Conservation (phyloP, 1,140 invertebrate genomes). For the Notospermus geniculatus region DNA sequence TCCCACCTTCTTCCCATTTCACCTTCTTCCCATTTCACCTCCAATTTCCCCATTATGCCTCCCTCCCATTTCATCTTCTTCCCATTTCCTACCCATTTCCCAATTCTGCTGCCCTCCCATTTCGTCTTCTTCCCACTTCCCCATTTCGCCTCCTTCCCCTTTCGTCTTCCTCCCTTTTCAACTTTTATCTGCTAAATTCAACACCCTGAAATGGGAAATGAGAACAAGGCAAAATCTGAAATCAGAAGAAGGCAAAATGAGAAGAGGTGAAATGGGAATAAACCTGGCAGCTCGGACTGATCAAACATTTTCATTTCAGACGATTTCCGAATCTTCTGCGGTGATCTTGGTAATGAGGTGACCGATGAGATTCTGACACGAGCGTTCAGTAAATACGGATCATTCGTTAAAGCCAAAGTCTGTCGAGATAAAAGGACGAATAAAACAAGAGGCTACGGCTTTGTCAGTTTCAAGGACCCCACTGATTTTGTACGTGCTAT, state of each 20-base stretch:
- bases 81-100: too few species aligned
- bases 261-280: too few species aligned
- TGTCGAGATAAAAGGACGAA: conserved; percentile 94
- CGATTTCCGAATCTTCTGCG: conserved; percentile 98
- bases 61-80: too few species aligned
- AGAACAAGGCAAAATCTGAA: too few species aligned
- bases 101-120: too few species aligned
- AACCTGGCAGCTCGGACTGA: neutral
- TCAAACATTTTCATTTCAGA: conserved; percentile 60
- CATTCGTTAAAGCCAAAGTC: conserved; percentile 93
- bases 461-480: conserved; percentile 97
- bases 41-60: too few species aligned
- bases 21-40: neutral
- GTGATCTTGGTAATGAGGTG: conserved; percentile 98
- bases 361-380: conserved; percentile 92
- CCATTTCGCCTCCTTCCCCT: too few species aligned
- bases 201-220: too few species aligned
- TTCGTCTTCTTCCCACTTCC: too few species aligned
- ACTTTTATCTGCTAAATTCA: too few species aligned
- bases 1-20: neutral
- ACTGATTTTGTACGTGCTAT: conserved; percentile 97
- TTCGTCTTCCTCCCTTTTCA: too few species aligned
- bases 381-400: conserved; percentile 93
- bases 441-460: conserved; percentile 98
- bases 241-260: too few species aligned